phyloP scores from a whole-genome alignment of 2,113 vertebrate species.

The Vidua chalybeata region DNA sequence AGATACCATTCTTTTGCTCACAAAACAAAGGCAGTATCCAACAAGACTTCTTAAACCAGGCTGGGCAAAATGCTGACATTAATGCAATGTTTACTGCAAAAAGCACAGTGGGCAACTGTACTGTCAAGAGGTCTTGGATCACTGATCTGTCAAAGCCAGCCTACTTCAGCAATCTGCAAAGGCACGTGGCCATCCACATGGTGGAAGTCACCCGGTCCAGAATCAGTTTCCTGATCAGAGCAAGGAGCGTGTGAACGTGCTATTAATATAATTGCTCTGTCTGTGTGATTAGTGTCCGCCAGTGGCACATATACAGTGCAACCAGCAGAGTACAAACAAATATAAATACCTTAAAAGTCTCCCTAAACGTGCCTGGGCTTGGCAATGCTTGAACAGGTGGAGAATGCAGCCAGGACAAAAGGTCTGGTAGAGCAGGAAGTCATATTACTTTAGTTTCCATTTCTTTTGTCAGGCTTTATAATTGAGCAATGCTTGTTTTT shows the following conservation, averaged over 20 bases:
- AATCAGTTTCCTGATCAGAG: background rate
- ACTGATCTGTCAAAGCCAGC: background rate
- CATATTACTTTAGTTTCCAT: background rate
- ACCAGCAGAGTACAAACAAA: background rate
- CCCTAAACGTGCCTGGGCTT: background rate
- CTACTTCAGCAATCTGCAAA: background rate
- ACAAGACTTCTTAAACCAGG: background rate
- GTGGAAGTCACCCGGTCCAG: background rate
- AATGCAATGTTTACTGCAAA: background rate
- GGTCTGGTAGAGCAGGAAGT: background rate
- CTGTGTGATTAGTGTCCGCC: background rate
- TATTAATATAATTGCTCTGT: background rate
- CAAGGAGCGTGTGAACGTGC: fast-evolving
- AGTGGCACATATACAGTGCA: background rate
- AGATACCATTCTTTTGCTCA: background rate
- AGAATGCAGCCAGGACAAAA: background rate
- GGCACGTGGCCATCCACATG: fast-evolving
- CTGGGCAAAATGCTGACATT: background rate
- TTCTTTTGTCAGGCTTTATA: background rate
- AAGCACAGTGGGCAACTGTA: background rate
- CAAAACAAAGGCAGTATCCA: background rate
- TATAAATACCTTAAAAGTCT: background rate
- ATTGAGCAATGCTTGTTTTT: background rate
- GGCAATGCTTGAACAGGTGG: background rate
- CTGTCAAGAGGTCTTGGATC: background rate